Evolutionary conservation across 2,888 invertebrate genomes (phyloP), one percentile per base, ranked within the genome.

Genomic region (Hipparchia semele): DNA sequence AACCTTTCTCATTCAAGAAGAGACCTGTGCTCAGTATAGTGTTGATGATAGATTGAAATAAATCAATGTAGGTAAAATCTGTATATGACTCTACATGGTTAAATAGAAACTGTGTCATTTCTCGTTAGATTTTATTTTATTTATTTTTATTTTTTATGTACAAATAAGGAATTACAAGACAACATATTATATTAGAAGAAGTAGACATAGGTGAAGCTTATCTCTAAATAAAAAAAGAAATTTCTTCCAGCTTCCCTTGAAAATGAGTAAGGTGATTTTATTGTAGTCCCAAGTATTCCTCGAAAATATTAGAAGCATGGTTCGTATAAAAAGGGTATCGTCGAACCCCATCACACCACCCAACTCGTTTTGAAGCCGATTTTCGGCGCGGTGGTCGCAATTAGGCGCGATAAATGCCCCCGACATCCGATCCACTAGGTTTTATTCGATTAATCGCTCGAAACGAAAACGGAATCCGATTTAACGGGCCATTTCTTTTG

Each of bases 361-460:
- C 91, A 90, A 80, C 84, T 83, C 81, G 91, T 82, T 83, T 79
- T 79, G 77, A 77, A 84, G 80, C 82, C 82, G 85, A 84, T 86
- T 86, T 88, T 87, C 87, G 87, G 75, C 76, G 86, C 84, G 88
- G 90, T 89, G 89, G 89, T 88, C 89, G 90, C 90, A 92, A 92
- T 92, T 91, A 92, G 91, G 88, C 84, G 80, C 87, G 88, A 91
- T 92, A 91, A 92, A 91, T 89, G 89, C 89, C 81, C 84, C 86
- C 84, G 89, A 88, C 88, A 89, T 85, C 83, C 87, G 89, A 90
- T 87, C 88, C 87, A 84, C 82, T 81, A 85, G 81, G 82, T 85
- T 87, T 87, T 87, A 86, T 87, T 87, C 87, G 88, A 89, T 89
- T 90, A 90, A 90, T 90, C 89, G 88, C 83, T 85, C 79, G 85